Percentiles rank a stretch among this genome's conserved stretches.
Evolutionary conservation across 2,113 vertebrate species (phyloP).

Genomic region (Caracal caracal): DNA sequence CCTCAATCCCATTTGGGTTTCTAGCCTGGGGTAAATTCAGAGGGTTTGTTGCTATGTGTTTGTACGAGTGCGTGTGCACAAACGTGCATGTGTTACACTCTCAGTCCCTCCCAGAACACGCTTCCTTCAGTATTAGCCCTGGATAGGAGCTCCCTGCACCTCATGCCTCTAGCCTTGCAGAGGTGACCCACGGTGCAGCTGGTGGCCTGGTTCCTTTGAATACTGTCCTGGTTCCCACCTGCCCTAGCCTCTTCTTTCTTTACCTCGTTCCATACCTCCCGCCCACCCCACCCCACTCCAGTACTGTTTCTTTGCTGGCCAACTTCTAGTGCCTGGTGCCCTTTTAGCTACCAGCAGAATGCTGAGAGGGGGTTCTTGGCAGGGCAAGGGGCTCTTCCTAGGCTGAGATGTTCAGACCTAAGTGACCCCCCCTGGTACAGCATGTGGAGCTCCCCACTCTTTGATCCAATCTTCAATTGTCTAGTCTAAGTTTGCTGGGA

Average conservation of each 20-base stretch:
- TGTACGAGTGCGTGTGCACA: rapidly evolving
- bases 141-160: not conserved
- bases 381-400: not conserved
- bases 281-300: not conserved
- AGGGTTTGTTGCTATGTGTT: not conserved
- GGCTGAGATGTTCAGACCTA: not conserved
- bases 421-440: not conserved
- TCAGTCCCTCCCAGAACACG: not conserved
- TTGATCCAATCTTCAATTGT: not conserved
- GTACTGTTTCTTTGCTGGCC: not conserved
- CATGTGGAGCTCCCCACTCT: not conserved
- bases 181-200: not conserved
- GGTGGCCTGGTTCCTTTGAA: not conserved
- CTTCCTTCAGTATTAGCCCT: not conserved
- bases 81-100: not conserved
- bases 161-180: not conserved
- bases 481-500: not conserved
- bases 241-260: not conserved
- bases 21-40: not conserved
- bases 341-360: not conserved
- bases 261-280: not conserved
- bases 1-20: not conserved
- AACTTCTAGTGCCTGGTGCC: not conserved
- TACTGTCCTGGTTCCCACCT: not conserved
- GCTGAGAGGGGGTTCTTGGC: not conserved